These are phyloP conservation scores for Galemys pyrenaicus DNA, from an alignment of 2,113 vertebrate species.

Conservation along the genomic window DNA sequence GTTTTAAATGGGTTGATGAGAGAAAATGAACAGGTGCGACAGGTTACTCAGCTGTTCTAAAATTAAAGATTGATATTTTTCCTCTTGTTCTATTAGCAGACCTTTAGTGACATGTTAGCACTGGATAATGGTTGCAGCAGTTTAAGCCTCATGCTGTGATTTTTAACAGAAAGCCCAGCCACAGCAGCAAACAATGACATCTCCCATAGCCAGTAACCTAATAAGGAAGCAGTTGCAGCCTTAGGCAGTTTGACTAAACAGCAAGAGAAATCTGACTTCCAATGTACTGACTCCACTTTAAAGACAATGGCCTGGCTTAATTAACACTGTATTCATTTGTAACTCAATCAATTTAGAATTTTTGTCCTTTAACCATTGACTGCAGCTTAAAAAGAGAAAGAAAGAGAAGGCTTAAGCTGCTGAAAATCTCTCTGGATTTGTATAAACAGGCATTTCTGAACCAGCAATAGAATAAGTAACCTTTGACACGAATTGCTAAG, in stretches of 20 bases:
- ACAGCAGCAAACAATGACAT: conserved; percentile 76
- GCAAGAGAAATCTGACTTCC: conserved; percentile 74
- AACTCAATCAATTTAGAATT: conserved; percentile 69
- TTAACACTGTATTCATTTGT: conserved; percentile 69
- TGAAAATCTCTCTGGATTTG: conserved; percentile 53
- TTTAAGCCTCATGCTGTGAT: conserved; percentile 83
- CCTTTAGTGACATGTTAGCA: conserved; percentile 77
- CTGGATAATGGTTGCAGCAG: conserved; percentile 81
- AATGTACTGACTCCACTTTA: conserved; percentile 62
- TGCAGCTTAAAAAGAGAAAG: conserved; percentile 61
- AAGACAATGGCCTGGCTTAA: conserved; percentile 77
- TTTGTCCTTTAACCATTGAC: conserved; percentile 65
- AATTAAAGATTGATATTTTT: conserved; percentile 80
- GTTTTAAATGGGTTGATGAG: conserved; percentile 51
- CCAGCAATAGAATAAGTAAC: conserved; percentile 53
- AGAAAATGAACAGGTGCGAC: conserved; percentile 80
- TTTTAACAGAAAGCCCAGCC: conserved; percentile 80
- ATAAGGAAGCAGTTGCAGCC: conserved; percentile 75
- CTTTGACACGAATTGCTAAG: conserved; percentile 6
- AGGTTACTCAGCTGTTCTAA: conserved; percentile 78
- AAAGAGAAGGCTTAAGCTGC: conserved; percentile 22
- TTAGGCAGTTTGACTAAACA: conserved; percentile 73
- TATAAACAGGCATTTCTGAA: conserved; percentile 65
- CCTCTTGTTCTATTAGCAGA: conserved; percentile 82
- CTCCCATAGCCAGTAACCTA: conserved; percentile 64